phyloP scores from a whole-genome alignment of 2,113 vertebrate genomes.

The Telmatochromis sp. region DNA sequence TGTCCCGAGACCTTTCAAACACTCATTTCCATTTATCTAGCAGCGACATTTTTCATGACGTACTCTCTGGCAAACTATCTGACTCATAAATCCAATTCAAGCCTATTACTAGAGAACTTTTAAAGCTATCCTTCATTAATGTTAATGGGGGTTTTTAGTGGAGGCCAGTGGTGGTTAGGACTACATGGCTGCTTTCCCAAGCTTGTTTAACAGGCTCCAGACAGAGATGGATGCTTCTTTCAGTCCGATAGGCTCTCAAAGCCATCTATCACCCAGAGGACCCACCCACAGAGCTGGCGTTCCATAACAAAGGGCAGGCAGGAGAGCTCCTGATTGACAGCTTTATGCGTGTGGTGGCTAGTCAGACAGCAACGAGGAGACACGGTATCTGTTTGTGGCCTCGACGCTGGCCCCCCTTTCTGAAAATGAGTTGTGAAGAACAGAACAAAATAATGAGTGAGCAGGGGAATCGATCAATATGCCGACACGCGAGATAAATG shows the following conservation, averaged over 20 bases:
- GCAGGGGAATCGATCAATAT: slow-evolving; percentile 66
- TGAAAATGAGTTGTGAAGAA: slow-evolving; percentile 69
- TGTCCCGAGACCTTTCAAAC: slow-evolving; percentile 46
- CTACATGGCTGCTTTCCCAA: slow-evolving; percentile 75
- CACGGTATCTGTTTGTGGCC: slow-evolving; percentile 58
- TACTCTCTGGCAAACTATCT: slow-evolving; percentile 64
- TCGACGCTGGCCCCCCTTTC: slow-evolving; percentile 16
- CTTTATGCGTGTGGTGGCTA: slow-evolving; percentile 60
- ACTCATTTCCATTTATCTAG: slow-evolving; percentile 60
- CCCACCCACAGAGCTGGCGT: slow-evolving; percentile 66
- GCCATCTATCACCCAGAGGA: slow-evolving; percentile 66
- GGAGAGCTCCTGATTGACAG: slow-evolving; percentile 69
- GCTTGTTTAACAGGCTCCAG: slow-evolving; percentile 71
- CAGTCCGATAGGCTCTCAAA: slow-evolving; percentile 65
- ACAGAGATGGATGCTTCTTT: slow-evolving; percentile 67
- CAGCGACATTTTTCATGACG: slow-evolving; percentile 62
- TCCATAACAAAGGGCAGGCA: slow-evolving; percentile 68
- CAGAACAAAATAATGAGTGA: slow-evolving; percentile 65
- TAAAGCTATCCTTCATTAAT: slow-evolving; percentile 77
- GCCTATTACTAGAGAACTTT: slow-evolving; percentile 72
- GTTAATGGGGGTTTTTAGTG: slow-evolving; percentile 74
- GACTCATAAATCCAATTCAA: slow-evolving; percentile 72
- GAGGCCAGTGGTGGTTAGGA: slow-evolving; percentile 73
- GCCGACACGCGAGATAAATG: slow-evolving; percentile 60
- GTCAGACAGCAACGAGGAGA: slow-evolving; percentile 59